Evolutionary conservation across 2,797 vertebrate genomes (phyloP), one percentile per base, ranked within the genome.

Genomic region (Lutra lutra): DNA sequence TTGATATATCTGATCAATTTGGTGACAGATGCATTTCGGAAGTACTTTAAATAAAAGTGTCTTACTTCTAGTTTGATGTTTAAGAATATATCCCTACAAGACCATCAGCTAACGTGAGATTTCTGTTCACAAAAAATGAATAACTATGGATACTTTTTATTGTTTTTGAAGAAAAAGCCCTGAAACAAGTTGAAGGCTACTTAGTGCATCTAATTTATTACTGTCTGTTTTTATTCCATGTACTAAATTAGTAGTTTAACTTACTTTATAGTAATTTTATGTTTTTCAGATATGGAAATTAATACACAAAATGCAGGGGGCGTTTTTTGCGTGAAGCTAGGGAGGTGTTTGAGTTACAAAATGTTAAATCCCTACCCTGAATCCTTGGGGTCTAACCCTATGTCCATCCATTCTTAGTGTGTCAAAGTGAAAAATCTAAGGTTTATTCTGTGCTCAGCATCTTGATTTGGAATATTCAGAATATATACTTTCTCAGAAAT

Each of bases 401-500:
- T 91, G 18, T 79, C 46, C 35, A 15, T 88, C 62, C 7, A 54
- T 89, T 96, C 64, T 64, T 89, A 89, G 13, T 68, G 60, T 32
- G 21, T 94, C 43, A 89, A 96, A 43, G 56, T 94, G 13, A 83
- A 96, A 97, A 82, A 66, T 43, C 18, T 54, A 46, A 89, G 21
- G 29, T 89, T 96, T 80, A 83, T 96, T 94, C 93, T 84, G 64
- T 85, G 51, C 62, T 91, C 32, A 58, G 9, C 92, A 77, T 85
- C 78, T 96, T 95, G 64, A 92, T 93, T 95, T 96, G 84, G 91
- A 96, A 96, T 95, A 87, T 82, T 86, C 86, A 93, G 38, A 95
- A 78, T 86, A 73, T 60, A 91, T 58, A 89, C 79, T 97, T 95
- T 62, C 62, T 93, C 60, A 89, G 43, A 97, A 64, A 96, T 92